phyloP scores from a whole-genome alignment of 2,888 invertebrate species.

The Balanococcus diminutus region DNA sequence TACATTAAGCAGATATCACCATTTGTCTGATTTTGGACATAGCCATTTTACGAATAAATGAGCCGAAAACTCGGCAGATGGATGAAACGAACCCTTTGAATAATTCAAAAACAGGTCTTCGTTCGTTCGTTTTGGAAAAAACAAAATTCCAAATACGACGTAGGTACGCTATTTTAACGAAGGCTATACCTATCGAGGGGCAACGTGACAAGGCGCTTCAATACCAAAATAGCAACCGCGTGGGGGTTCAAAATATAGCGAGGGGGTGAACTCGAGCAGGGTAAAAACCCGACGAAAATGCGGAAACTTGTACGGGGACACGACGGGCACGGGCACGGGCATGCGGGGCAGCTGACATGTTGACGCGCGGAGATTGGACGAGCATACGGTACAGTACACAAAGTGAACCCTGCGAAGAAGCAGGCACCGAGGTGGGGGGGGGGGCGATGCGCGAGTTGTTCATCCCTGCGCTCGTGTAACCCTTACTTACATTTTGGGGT shows the following conservation, averaged over 20 bases:
- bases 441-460: neutral
- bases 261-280: neutral
- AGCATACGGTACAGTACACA: neutral
- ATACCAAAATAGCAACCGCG: neutral
- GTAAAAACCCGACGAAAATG: neutral
- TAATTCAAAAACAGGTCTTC: neutral
- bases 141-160: neutral
- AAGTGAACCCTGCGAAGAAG: neutral
- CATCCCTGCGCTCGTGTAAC: neutral
- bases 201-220: neutral
- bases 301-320: neutral
- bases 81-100: neutral
- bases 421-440: too few relatives aligned
- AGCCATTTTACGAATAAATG: too few relatives aligned
- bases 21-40: too few relatives aligned
- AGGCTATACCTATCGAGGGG: neutral
- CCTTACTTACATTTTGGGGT: conserved; percentile 37
- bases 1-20: too few relatives aligned
- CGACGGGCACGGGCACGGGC: neutral
- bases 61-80: too few relatives aligned
- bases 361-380: neutral
- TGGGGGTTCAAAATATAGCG: neutral
- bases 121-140: neutral
- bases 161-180: neutral
- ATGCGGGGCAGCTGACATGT: neutral